Conservation (phyloP, 1,140 invertebrate genomes). For the Hetaerina americana region DNA sequence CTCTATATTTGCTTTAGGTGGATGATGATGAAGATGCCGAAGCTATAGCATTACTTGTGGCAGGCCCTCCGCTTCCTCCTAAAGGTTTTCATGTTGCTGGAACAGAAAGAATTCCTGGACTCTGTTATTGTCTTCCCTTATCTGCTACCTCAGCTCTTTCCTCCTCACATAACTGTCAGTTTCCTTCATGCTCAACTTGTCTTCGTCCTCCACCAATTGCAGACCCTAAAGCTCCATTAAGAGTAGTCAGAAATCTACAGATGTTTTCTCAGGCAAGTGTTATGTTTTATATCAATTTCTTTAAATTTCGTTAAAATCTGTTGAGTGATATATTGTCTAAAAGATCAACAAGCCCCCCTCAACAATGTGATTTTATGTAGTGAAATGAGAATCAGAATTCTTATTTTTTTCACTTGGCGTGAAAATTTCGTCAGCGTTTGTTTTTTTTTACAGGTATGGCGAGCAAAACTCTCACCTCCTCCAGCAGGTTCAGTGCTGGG, state of each 20-base stretch:
- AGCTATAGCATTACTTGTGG: constrained; percentile 62
- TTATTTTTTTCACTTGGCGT: too few species aligned
- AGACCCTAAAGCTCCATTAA: constrained; percentile 12
- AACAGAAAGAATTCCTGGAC: constrained; percentile 63
- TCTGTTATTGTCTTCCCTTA: constrained; percentile 28
- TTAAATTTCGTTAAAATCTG: too few species aligned
- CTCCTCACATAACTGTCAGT: neutral
- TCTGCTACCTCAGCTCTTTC: neutral
- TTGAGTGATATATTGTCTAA: too few species aligned
- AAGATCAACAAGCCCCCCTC: too few species aligned
- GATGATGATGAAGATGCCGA: constrained; percentile 80
- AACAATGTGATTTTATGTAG: too few species aligned
- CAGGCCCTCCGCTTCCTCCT: neutral
- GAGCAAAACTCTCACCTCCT: constrained; percentile 47
- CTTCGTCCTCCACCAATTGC: constrained; percentile 38
- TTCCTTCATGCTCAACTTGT: neutral
- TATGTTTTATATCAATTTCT: neutral
- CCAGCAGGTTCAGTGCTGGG: constrained; percentile 16
- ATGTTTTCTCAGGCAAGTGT: constrained; percentile 60
- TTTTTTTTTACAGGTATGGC: constrained; percentile 39
- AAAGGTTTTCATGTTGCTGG: constrained; percentile 72
- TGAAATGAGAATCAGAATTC: too few species aligned
- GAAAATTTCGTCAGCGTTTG: neutral
- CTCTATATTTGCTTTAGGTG: constrained; percentile 36
- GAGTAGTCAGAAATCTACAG: constrained; percentile 56